A percentile compares a stretch with the other conserved stretches of the same genome.
phyloP scores from a whole-genome alignment of 2,113 vertebrate genomes.

The Piprites chloris region DNA sequence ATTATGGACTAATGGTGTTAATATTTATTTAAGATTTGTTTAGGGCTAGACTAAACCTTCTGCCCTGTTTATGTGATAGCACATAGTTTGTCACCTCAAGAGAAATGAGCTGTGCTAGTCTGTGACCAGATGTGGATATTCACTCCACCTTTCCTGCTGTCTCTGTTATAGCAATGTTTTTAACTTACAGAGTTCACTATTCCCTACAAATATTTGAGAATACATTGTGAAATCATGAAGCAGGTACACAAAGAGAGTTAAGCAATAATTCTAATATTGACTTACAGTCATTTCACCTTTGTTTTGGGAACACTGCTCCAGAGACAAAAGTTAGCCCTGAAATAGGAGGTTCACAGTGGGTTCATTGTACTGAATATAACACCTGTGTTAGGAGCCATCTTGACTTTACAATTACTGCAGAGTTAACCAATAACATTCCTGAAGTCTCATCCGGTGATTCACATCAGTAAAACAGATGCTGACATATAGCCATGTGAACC shows the following conservation, averaged over 20 bases:
- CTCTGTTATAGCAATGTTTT: neutral
- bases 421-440: neutral
- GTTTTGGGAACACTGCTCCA: neutral
- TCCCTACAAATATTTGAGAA: slow-evolving; percentile 20
- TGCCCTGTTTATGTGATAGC: slow-evolving; percentile 18
- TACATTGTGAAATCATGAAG: slow-evolving; percentile 10
- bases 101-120: slow-evolving; percentile 1
- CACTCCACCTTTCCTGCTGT: neutral
- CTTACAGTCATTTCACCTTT: neutral
- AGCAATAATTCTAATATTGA: neutral
- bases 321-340: neutral
- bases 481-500: neutral
- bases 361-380: neutral
- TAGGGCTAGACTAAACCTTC: slow-evolving; percentile 47
- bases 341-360: neutral
- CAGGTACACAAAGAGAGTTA: neutral
- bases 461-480: neutral
- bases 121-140: slow-evolving; percentile 13
- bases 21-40: slow-evolving; percentile 38
- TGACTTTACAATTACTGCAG: neutral
- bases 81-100: neutral
- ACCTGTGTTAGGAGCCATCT: neutral
- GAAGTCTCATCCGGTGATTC: neutral
- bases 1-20: neutral
- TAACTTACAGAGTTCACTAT: neutral